These are phyloP conservation scores for Cyclophora albipunctata DNA, from an alignment of 2,888 invertebrate species.

Conservation along the genomic window DNA sequence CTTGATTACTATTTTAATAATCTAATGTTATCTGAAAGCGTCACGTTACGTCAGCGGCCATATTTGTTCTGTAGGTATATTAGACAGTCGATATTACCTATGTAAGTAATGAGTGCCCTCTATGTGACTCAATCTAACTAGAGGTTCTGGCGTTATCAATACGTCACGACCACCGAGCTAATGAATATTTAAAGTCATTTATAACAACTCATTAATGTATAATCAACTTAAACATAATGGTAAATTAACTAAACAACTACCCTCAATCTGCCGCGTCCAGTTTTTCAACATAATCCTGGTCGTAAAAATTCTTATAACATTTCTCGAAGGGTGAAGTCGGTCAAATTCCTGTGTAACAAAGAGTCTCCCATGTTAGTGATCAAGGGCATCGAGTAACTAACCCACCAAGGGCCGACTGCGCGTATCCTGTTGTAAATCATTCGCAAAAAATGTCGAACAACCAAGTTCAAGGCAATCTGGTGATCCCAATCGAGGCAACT, in stretches of 20 bases:
- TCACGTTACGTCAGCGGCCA: slow-evolving; percentile 40
- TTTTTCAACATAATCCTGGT: too few species aligned
- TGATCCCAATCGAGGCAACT: slow-evolving; percentile 43
- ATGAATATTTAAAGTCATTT: too few species aligned
- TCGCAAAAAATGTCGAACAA: slow-evolving; percentile 66
- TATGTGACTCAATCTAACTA: slow-evolving; percentile 37
- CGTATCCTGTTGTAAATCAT: slow-evolving; percentile 61
- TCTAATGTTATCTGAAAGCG: slow-evolving; percentile 19
- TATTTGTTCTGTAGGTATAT: slow-evolving; percentile 54
- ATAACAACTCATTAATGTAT: too few species aligned
- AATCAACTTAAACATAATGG: too few species aligned
- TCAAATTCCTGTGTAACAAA: slow-evolving; percentile 23
- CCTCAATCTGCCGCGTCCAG: background rate
- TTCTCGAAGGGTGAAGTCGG: slow-evolving; percentile 16
- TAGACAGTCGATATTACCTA: slow-evolving; percentile 41
- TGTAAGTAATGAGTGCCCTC: slow-evolving; percentile 35
- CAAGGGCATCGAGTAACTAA: slow-evolving; percentile 60
- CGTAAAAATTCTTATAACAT: background rate
- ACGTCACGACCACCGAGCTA: slow-evolving; percentile 16
- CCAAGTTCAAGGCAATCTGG: slow-evolving; percentile 69
- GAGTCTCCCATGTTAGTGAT: slow-evolving; percentile 33
- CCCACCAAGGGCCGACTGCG: slow-evolving; percentile 47
- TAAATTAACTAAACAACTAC: background rate
- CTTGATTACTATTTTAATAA: slow-evolving; percentile 5
- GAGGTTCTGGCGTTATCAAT: slow-evolving; percentile 31